Conservation (phyloP, 1,140 invertebrate species). For the Drosophila equinoxialis region DNA sequence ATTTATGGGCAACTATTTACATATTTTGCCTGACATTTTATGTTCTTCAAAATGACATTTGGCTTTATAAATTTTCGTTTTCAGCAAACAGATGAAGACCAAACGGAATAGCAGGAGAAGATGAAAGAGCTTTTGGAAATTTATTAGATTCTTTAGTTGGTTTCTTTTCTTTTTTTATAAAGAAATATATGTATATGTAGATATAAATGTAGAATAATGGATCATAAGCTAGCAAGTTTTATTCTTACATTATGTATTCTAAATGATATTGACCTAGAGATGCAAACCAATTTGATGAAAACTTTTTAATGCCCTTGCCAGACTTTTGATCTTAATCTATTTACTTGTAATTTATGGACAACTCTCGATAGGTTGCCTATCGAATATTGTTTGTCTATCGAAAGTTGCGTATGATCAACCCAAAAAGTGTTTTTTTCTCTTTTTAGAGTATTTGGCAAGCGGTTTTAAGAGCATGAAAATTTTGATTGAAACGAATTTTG, state of each 20-base stretch:
- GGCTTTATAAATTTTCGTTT: constrained; percentile 5
- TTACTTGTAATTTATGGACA: too few species aligned
- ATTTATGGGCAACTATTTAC: constrained; percentile 17
- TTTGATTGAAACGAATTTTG: neutral
- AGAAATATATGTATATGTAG: neutral
- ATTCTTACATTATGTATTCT: neutral
- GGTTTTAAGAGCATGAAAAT: neutral
- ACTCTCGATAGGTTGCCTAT: too few species aligned
- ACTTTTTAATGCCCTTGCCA: too few species aligned
- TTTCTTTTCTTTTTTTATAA: neutral
- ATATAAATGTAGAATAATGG: constrained; percentile 2
- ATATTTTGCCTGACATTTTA: constrained; percentile 16
- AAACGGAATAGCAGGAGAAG: neutral
- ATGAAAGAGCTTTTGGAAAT: constrained; percentile 13
- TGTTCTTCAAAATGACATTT: constrained; percentile 11
- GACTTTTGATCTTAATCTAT: neutral
- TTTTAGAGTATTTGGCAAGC: neutral
- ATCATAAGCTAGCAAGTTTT: neutral
- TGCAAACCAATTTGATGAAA: neutral
- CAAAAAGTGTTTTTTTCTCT: neutral
- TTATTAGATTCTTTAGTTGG: constrained; percentile 8
- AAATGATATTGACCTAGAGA: constrained; percentile 6
- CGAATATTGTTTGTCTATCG: too few species aligned
- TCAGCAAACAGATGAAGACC: neutral
- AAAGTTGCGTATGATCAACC: too few species aligned